Conservation (phyloP, 64 coral and sea anemone species). For the Catalaphyllia jardinei region DNA sequence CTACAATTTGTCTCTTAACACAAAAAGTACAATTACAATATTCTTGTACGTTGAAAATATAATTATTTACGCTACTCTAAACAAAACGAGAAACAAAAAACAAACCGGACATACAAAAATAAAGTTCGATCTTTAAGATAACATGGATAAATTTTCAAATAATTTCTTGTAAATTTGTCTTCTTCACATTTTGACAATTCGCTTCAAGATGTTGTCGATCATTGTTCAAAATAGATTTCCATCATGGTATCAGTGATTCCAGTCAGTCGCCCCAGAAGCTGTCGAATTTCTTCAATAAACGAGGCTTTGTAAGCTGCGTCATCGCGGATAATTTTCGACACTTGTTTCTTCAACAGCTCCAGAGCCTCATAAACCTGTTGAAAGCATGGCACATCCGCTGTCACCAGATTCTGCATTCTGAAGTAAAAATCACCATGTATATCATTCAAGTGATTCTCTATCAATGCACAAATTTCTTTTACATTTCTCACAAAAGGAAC, state of each 20-base stretch:
- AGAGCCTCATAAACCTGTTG: constrained; percentile 89
- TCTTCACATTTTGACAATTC: neutral
- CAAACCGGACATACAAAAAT: neutral
- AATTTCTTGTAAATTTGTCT: neutral
- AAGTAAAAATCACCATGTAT: constrained; percentile 96
- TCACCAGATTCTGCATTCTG: constrained; percentile 88
- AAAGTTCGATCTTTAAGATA: neutral
- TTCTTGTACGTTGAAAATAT: neutral
- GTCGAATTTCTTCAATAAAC: constrained; percentile 93
- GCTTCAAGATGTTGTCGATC: neutral
- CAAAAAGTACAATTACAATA: neutral
- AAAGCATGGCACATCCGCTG: constrained; percentile 90
- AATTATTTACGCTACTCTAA: neutral
- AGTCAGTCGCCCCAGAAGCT: constrained; percentile 69
- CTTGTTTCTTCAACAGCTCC: constrained; percentile 87
- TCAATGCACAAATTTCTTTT: constrained; percentile 84
- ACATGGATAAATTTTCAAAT: neutral
- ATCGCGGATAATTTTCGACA: constrained; percentile 79
- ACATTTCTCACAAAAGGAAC: constrained; percentile 88
- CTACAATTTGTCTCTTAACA: neutral
- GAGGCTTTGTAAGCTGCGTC: constrained; percentile 82
- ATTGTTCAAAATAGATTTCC: constrained; percentile 89
- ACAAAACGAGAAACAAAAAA: neutral
- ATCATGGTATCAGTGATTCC: constrained; percentile 81
- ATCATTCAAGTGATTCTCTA: constrained; percentile 72